These are phyloP conservation scores for Melinaea menophilus DNA, from an alignment of 2,888 invertebrate genomes.

Conservation along the genomic window DNA sequence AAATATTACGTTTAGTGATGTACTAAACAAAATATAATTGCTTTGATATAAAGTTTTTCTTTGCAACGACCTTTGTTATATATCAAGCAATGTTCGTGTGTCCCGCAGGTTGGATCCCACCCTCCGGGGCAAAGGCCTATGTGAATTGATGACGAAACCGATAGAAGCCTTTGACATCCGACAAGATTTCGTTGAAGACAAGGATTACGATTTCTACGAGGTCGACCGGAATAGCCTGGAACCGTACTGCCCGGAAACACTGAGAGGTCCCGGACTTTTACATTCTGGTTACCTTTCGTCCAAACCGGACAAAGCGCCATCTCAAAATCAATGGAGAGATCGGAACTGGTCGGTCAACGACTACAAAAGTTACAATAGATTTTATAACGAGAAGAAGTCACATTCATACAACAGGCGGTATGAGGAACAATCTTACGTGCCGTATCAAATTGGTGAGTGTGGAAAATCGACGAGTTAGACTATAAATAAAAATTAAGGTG, in stretches of 20 bases:
- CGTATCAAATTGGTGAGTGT: slow-evolving; percentile 75
- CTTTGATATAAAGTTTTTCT: no score
- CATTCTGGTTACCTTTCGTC: slow-evolving; percentile 70
- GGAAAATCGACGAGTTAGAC: slow-evolving; percentile 20
- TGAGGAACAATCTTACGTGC: slow-evolving; percentile 67
- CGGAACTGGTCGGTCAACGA: slow-evolving; percentile 46
- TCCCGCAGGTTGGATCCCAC: slow-evolving; percentile 80
- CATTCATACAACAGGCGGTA: slow-evolving; percentile 45
- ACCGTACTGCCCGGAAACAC: slow-evolving; percentile 74
- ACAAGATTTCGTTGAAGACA: slow-evolving; percentile 80
- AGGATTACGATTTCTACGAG: slow-evolving; percentile 88
- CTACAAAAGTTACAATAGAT: slow-evolving; percentile 41
- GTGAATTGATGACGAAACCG: slow-evolving; percentile 86
- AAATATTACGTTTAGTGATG: no score
- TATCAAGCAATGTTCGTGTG: no score
- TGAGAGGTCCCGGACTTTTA: slow-evolving; percentile 59
- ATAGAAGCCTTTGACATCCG: slow-evolving; percentile 82
- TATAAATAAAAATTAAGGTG: neutral
- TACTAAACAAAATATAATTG: no score
- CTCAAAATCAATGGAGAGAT: slow-evolving; percentile 43
- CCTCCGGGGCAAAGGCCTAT: slow-evolving; percentile 85
- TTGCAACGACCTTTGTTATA: no score
- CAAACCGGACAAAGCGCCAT: slow-evolving; percentile 48
- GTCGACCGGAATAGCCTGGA: slow-evolving; percentile 84
- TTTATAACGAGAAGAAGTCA: slow-evolving; percentile 41